Evolutionary conservation across 2,888 invertebrate species (phyloP).

Genomic region (Agriopis marginaria): DNA sequence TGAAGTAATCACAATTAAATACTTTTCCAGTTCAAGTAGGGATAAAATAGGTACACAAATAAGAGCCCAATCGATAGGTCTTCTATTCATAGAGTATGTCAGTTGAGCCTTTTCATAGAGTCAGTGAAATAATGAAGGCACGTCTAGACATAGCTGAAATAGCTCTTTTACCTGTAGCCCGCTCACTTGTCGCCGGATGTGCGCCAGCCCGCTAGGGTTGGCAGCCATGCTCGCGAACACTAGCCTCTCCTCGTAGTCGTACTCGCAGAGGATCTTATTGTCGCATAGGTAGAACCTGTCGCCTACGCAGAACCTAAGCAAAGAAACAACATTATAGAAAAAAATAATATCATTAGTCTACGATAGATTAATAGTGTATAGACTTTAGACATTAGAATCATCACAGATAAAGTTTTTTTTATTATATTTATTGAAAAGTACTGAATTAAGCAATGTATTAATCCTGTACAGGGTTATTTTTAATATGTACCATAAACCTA

Average conservation of each 20-base stretch:
- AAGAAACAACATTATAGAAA: background rate
- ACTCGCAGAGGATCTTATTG: constrained; percentile 97
- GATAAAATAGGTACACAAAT: constrained; percentile 37
- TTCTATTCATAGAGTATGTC: constrained; percentile 29
- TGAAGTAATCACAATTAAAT: constrained; percentile 35
- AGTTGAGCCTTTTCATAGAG: constrained; percentile 20
- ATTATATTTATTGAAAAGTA: no score
- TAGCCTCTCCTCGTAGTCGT: constrained; percentile 96
- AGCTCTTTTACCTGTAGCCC: constrained; percentile 84
- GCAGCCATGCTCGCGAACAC: constrained; percentile 96
- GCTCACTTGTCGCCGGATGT: constrained; percentile 94
- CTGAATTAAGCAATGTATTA: no score
- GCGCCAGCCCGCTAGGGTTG: constrained; percentile 94
- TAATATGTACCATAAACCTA: no score
- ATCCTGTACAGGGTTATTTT: no score
- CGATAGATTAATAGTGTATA: no score
- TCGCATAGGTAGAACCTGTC: constrained; percentile 97
- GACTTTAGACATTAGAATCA: no score
- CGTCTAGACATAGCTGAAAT: constrained; percentile 53
- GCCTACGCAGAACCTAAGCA: constrained; percentile 95
- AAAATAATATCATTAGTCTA: no score
- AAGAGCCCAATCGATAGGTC: constrained; percentile 58
- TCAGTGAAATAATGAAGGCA: constrained; percentile 20
- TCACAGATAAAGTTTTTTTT: no score
- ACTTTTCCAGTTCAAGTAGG: background rate